A percentile compares a stretch with the other conserved stretches of the same genome.
Evolutionary conservation across 2,797 vertebrate genomes (phyloP).

Genomic region (Molossus alvarezi): DNA sequence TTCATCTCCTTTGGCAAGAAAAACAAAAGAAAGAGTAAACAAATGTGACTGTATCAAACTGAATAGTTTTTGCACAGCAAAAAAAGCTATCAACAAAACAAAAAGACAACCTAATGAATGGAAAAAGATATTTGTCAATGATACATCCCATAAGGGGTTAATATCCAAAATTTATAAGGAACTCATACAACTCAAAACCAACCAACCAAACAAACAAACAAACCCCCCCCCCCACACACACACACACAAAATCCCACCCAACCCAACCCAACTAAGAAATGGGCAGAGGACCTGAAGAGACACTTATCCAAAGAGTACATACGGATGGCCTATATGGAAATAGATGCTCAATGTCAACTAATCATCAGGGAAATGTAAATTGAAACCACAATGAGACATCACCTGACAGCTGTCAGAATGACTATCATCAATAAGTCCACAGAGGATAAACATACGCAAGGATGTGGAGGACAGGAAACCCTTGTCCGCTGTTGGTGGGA

Average conservation of each 20-base stretch:
- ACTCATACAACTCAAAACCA: not conserved
- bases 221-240: no score
- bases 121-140: not conserved
- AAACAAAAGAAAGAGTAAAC: not conserved
- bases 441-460: not conserved
- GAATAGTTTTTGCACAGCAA: no score
- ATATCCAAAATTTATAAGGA: no score
- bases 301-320: no score
- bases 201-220: no score
- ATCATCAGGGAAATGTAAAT: no score
- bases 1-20: no score
- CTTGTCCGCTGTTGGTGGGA: not conserved
- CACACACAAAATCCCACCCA: no score
- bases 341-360: no score
- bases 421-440: not conserved
- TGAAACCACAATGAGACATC: not conserved
- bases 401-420: not conserved
- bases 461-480: not conserved
- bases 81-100: not conserved
- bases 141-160: not conserved
- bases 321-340: no score
- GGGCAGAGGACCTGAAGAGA: no score
- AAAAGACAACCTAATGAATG: not conserved
- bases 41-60: not conserved
- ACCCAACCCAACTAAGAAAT: no score